Evolutionary conservation across 2,797 vertebrate species (phyloP).

Genomic region (Pyrocephalus nanus): DNA sequence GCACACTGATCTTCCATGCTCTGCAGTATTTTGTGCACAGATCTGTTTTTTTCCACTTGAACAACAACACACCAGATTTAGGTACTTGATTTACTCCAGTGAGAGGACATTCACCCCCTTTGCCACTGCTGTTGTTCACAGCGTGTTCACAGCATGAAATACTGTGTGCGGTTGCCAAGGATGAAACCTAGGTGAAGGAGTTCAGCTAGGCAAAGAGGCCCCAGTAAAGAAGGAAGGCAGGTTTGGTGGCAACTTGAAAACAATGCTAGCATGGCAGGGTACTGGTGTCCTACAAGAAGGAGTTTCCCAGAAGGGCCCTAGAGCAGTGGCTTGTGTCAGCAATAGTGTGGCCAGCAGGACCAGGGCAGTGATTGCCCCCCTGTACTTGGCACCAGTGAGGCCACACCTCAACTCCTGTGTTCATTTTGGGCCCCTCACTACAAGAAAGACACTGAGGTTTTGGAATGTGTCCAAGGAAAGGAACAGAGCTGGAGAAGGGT

Average conservation of each 20-base stretch:
- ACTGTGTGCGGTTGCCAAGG: background rate
- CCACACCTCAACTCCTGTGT: background rate
- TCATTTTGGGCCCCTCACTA: background rate
- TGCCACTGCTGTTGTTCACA: background rate
- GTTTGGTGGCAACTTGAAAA: background rate
- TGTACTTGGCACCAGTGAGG: background rate
- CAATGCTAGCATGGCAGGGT: no score
- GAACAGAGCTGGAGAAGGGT: background rate
- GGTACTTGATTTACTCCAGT: background rate
- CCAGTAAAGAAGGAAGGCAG: background rate
- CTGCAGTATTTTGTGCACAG: constrained; percentile 33
- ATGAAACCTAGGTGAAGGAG: background rate
- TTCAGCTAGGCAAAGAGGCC: background rate
- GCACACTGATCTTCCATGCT: background rate
- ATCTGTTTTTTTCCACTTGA: background rate
- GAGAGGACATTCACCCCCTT: background rate
- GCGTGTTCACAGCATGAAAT: background rate
- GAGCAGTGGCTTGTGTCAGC: background rate
- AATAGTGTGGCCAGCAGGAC: background rate
- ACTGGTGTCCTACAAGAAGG: background rate
- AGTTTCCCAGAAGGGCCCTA: background rate
- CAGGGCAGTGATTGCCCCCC: background rate
- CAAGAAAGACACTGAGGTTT: background rate
- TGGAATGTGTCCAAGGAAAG: fast-evolving
- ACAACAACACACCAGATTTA: background rate